Evolutionary conservation across 2,888 invertebrate species (phyloP), one percentile per base, ranked within the genome.

Genomic region (Nymphalis c-album): DNA sequence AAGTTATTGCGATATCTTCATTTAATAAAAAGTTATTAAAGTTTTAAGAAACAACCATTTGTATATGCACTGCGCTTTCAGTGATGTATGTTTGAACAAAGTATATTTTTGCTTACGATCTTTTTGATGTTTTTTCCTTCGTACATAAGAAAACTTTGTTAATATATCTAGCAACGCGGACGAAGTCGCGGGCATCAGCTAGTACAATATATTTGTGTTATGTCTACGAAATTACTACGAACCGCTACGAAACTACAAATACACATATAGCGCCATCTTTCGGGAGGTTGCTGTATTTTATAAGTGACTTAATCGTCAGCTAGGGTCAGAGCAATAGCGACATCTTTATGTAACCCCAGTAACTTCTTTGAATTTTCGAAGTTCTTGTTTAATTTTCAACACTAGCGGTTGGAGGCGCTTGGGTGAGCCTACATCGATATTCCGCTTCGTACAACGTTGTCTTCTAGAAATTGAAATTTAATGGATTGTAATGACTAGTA

Each of bases 141-240:
- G n/a, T n/a, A n/a, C n/a, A n/a, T n/a, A n/a, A n/a, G n/a, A n/a
- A n/a, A n/a, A n/a, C n/a, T n/a, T n/a, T n/a, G n/a, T n/a, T n/a
- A n/a, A n/a, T n/a, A n/a, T n/a, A n/a, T n/a, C n/a, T n/a, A n/a
- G n/a, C n/a, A n/a, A n/a, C n/a, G n/a, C n/a, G n/a, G n/a, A n/a
- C n/a, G n/a, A n/a, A n/a, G n/a, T n/a, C n/a, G n/a, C n/a, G n/a
- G n/a, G n/a, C n/a, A n/a, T n/a, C n/a, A n/a, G n/a, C n/a, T n/a
- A n/a, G n/a, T n/a, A n/a, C 6, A n/a, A 18, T 40, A 57, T 18
- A 20, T 26, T 0, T 57, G 18, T 8, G 5, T 6, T 60, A 10
- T 18, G 22, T 50, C 65, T 66, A 66, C 60, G 55, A 55, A 47
- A 66, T 17, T 47, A 61, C 65, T 66, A 66, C 65, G 55, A 47